phyloP scores from a whole-genome alignment of 1,140 invertebrate species.

The Diachasmimorpha longicaudata region DNA sequence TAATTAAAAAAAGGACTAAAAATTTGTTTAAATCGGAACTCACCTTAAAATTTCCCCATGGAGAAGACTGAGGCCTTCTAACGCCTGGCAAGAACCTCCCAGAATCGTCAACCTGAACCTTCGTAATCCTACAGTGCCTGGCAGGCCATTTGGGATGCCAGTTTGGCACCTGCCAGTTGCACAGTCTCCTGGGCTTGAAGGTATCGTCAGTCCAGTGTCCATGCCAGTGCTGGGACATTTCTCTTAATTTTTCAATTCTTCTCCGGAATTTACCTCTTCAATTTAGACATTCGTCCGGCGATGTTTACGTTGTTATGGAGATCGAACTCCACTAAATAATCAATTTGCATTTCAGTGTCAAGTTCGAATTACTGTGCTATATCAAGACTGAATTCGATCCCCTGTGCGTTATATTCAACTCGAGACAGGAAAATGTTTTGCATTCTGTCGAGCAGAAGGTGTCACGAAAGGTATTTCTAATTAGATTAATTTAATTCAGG shows the following conservation, averaged over 20 bases:
- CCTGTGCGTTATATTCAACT: slow-evolving; percentile 71
- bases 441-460: slow-evolving; percentile 80
- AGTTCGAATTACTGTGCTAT: slow-evolving; percentile 69
- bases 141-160: slow-evolving; percentile 43
- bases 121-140: slow-evolving; percentile 41
- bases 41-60: slow-evolving; percentile 43
- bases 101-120: slow-evolving; percentile 39
- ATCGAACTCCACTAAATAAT: background rate
- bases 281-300: background rate
- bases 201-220: slow-evolving; percentile 43
- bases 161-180: slow-evolving; percentile 48
- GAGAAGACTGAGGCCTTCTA: slow-evolving; percentile 27
- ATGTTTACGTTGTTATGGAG: background rate
- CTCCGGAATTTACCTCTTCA: background rate
- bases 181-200: slow-evolving; percentile 40
- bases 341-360: slow-evolving; percentile 58
- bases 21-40: too few relatives aligned
- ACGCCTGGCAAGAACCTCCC: slow-evolving; percentile 35
- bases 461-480: slow-evolving; percentile 66
- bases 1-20: slow-evolving; percentile 14
- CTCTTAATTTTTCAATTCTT: slow-evolving; percentile 1
- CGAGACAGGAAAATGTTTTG: slow-evolving; percentile 71
- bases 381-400: slow-evolving; percentile 76
- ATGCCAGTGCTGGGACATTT: slow-evolving; percentile 50
- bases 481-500: background rate